A percentile compares a stretch with the other conserved stretches of the same genome.
These are phyloP conservation scores for Apamea anceps DNA, from an alignment of 2,888 invertebrate species.

Conservation along the genomic window DNA sequence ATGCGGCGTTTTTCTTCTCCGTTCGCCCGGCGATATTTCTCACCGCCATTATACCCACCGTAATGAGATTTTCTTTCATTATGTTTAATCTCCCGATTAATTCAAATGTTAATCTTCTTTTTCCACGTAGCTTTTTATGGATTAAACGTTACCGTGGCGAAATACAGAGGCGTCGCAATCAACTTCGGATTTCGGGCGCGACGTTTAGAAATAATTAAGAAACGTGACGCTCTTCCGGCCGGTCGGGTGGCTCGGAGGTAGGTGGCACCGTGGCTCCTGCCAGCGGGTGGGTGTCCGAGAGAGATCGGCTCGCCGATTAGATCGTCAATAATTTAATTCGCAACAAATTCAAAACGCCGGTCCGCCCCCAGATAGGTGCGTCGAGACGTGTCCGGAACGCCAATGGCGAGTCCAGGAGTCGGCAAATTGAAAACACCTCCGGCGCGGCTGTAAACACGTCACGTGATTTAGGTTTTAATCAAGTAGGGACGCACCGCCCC, in stretches of 20 bases:
- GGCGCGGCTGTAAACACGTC: conserved; percentile 90
- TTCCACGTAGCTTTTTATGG: conserved; percentile 86
- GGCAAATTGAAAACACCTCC: conserved; percentile 90
- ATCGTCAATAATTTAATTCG: conserved; percentile 90
- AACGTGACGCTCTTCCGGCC: conserved; percentile 81
- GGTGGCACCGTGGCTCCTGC: conserved; percentile 55
- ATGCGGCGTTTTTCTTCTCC: conserved; percentile 81
- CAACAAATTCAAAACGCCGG: conserved; percentile 89
- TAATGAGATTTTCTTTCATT: conserved; percentile 91
- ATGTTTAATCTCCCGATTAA: conserved; percentile 91
- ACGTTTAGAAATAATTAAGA: conserved; percentile 87
- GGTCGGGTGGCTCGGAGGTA: conserved; percentile 62
- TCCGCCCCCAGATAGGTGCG: conserved; percentile 87
- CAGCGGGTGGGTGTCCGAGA: conserved; percentile 59
- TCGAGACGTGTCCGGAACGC: conserved; percentile 88
- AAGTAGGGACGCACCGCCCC: conserved; percentile 89
- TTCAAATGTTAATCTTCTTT: conserved; percentile 90
- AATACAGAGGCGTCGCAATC: conserved; percentile 79
- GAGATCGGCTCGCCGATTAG: conserved; percentile 85
- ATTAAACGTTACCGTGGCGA: conserved; percentile 82
- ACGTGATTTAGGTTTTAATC: conserved; percentile 91
- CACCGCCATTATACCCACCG: conserved; percentile 88
- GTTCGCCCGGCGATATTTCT: conserved; percentile 85
- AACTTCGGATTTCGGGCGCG: conserved; percentile 80
- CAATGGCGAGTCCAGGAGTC: conserved; percentile 87